Evolutionary conservation across 1,140 invertebrate species (phyloP).

Genomic region (Aphaenogaster floridana): DNA sequence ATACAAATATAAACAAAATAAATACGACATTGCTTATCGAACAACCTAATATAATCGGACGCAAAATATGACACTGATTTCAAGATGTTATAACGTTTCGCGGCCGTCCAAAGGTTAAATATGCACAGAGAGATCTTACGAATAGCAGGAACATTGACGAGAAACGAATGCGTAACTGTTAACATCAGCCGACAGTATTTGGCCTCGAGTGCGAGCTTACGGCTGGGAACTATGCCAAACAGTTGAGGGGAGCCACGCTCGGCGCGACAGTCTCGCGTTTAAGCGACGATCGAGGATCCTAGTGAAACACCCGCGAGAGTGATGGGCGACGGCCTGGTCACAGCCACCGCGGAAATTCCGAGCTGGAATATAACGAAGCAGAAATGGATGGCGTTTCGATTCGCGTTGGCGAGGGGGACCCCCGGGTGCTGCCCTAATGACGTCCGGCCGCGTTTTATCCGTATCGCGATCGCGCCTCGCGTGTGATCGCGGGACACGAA

Average conservation of each 20-base stretch:
- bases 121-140: no score
- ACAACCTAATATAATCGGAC: no score
- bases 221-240: constrained; percentile 52
- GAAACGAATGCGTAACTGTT: constrained; percentile 11
- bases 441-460: neutral
- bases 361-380: neutral
- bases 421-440: neutral
- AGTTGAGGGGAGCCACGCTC: constrained; percentile 26
- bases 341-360: constrained; percentile 15
- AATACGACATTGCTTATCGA: no score
- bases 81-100: no score
- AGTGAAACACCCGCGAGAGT: neutral
- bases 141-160: neutral
- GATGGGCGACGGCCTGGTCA: constrained; percentile 39
- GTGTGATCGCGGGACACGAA: constrained; percentile 12
- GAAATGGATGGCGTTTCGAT: neutral
- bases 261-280: constrained; percentile 30
- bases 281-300: constrained; percentile 32
- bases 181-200: neutral
- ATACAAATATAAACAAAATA: no score
- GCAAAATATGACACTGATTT: no score
- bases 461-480: constrained; percentile 46
- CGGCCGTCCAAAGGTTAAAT: no score
- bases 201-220: constrained; percentile 2
- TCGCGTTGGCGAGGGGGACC: neutral